Percentiles rank a stretch among this genome's conserved stretches.
Evolutionary conservation across 2,797 vertebrate genomes (phyloP).

Genomic region (Neostethus bicornis): DNA sequence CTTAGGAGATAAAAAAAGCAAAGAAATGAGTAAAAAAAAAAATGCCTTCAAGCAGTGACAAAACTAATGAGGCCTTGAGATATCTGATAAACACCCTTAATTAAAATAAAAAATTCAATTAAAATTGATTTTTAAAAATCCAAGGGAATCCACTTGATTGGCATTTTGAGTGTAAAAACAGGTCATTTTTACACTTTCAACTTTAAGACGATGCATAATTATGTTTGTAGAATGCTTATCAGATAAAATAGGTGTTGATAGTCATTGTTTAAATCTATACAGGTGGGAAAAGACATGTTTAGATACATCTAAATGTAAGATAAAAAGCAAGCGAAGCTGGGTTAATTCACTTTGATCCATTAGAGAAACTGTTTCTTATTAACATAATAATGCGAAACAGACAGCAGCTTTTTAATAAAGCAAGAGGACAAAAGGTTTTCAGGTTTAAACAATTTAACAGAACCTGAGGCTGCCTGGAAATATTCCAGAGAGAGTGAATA

Average conservation of each 20-base stretch:
- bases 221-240: background rate
- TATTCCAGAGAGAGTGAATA: conserved; percentile 35
- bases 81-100: background rate
- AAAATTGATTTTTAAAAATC: background rate
- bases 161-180: no score
- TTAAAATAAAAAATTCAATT: background rate
- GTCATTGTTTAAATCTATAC: conserved; percentile 12
- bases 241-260: conserved; percentile 3
- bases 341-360: conserved; percentile 43
- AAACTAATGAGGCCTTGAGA: background rate
- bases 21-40: no score
- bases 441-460: conserved; percentile 9
- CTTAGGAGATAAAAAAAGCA: background rate
- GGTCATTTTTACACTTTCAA: background rate
- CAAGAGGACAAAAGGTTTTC: conserved; percentile 16
- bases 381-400: conserved; percentile 45
- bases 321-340: conserved; percentile 24
- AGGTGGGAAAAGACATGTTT: conserved; percentile 23
- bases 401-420: conserved; percentile 3
- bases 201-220: background rate
- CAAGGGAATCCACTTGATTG: background rate
- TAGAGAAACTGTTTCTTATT: conserved; percentile 42
- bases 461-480: conserved; percentile 7
- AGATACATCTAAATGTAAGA: conserved; percentile 19
- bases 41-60: conserved; percentile 2